phyloP scores from a whole-genome alignment of 2,888 invertebrate genomes.

The Tenthredo scrophulariae region DNA sequence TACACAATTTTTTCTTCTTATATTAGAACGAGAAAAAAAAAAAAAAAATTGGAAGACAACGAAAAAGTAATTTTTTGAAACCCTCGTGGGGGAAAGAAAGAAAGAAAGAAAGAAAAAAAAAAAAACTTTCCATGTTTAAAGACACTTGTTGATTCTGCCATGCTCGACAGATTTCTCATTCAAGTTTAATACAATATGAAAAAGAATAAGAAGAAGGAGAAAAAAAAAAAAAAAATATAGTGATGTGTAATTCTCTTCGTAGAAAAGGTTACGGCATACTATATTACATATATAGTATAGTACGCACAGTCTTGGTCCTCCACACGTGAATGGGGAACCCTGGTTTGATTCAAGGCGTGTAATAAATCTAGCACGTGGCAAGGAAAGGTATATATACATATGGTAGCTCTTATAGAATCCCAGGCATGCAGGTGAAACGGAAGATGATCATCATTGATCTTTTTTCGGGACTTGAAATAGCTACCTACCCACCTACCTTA shows the following conservation, averaged over 20 bases:
- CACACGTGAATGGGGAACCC: constrained; percentile 32
- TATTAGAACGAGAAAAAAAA: background rate
- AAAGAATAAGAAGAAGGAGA: background rate
- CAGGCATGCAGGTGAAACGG: constrained; percentile 15
- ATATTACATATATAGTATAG: background rate
- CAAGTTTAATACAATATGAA: background rate
- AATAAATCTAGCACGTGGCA: constrained; percentile 45
- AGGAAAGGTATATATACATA: background rate
- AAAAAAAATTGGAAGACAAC: too few relatives aligned
- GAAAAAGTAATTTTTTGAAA: too few relatives aligned
- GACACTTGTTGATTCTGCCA: background rate
- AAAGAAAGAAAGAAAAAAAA: background rate
- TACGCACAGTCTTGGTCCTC: background rate
- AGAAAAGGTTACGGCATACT: background rate
- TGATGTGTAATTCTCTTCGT: background rate
- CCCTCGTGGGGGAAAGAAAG: too few relatives aligned
- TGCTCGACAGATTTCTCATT: background rate
- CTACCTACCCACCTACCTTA: background rate
- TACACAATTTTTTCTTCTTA: background rate
- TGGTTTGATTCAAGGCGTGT: constrained; percentile 19
- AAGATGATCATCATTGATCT: constrained; percentile 24
- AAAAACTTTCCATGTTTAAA: background rate
- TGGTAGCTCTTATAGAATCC: background rate
- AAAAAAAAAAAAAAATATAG: background rate
- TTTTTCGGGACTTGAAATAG: background rate